phyloP scores from a whole-genome alignment of 2,888 invertebrate species.

The Rhagium mordax region DNA sequence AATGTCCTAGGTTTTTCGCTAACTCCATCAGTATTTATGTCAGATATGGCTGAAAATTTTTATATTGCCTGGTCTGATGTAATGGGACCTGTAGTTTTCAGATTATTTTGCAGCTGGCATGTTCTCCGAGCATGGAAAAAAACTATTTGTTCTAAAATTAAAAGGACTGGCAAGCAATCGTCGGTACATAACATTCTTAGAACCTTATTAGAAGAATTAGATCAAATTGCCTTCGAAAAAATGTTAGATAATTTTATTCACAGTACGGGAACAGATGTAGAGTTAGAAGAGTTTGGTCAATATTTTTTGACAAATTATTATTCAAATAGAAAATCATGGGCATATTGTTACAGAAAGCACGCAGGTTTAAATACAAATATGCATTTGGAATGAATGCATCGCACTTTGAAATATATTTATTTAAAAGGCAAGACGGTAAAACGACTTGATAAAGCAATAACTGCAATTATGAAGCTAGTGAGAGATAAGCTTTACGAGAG shows the following conservation, averaged over 20 bases:
- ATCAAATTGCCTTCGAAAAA: constrained; percentile 34
- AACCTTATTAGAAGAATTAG: constrained; percentile 43
- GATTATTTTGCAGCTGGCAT: constrained; percentile 45
- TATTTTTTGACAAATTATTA: constrained; percentile 43
- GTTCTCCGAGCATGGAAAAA: constrained; percentile 37
- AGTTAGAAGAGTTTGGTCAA: constrained; percentile 36
- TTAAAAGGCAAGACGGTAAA: constrained; percentile 50
- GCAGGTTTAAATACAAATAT: constrained; percentile 41
- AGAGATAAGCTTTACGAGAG: constrained; percentile 51
- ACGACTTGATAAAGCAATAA: constrained; percentile 50
- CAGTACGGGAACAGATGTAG: too few relatives aligned
- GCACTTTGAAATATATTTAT: constrained; percentile 49
- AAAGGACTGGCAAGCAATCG: constrained; percentile 24
- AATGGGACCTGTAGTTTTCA: constrained; percentile 32
- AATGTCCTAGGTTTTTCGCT: too few relatives aligned
- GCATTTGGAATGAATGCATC: constrained; percentile 39
- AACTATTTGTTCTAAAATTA: constrained; percentile 39
- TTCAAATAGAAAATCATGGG: constrained; percentile 43
- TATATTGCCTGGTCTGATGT: constrained; percentile 41
- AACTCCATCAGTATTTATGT: constrained; percentile 41
- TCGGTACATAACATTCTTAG: constrained; percentile 27
- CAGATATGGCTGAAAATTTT: constrained; percentile 38
- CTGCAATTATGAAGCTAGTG: constrained; percentile 50
- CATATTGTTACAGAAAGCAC: constrained; percentile 41
- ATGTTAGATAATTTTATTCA: too few relatives aligned